Evolutionary conservation across 30 jellyfish, hydroid and myxozoan species (phyloP), one percentile per base, ranked within the genome.

Genomic region (Cassiopea xamachana): DNA sequence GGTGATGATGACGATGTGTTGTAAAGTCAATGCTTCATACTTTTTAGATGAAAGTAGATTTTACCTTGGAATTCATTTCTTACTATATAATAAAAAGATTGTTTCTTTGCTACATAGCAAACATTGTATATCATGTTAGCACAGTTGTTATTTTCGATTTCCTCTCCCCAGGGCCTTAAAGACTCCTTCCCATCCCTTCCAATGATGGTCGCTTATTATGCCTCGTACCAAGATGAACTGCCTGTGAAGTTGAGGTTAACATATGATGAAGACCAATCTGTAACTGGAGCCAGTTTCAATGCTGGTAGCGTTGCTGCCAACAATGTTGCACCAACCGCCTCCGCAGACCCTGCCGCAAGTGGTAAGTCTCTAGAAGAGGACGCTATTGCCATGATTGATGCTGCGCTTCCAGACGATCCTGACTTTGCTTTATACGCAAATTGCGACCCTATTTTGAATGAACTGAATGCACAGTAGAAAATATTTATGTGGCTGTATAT

Each of bases 161-260:
- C 9, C 64, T 51, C 64, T 51, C 76, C 70, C n/a, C 87, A 94
- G 96, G 98, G 98, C 10, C 90, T 86, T 81, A 18, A 69, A 14
- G 58, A 76, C 48, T 59, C 94, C 18, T 94, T 90, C 71, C 90
- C 85, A 17, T 45, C 97, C 43, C 75, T 94, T 8, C 70, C 94
- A 9, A 77, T 79, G 83, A 83, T 94, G 67, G 97, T 94, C 13
- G 97, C 97, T 4, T 89, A 78, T 58, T 94, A 94, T 49, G 97
- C 98, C 81, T 84, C 97, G 17, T 75, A 81, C 60, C 91, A 91
- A 77, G 97, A 86, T 47, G 98, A 94, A 6, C 88, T 94, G 12
- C 98, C 98, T 1, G 91, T 94, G 64, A 82, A 80, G 55, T 85
- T 94, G 94, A 71, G 96, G 87, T 85, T 94, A 73, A 84, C 94